phyloP scores from a whole-genome alignment of 2,797 vertebrate species.

The Hoplostethus atlanticus region DNA sequence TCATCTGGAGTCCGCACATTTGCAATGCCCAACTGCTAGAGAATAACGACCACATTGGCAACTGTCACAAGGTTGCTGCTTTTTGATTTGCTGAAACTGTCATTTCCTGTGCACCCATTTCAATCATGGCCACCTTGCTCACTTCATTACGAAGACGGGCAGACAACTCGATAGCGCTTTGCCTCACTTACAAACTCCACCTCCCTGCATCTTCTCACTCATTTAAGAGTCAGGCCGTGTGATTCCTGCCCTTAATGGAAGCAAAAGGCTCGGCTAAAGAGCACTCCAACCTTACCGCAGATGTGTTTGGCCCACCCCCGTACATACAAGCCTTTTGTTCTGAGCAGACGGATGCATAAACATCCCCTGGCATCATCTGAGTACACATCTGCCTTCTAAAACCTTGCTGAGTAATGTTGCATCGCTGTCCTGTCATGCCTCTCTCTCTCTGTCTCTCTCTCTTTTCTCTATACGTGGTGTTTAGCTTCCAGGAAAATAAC shows the following conservation, averaged over 20 bases:
- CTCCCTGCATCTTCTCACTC: slow-evolving; percentile 44
- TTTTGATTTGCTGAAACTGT: slow-evolving; percentile 60
- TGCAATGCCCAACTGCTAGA: slow-evolving; percentile 61
- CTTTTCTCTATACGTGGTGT: too few relatives aligned
- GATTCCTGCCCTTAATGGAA: slow-evolving; percentile 57
- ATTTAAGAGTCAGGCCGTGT: slow-evolving; percentile 43
- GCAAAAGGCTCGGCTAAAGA: slow-evolving; percentile 31
- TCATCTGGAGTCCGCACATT: slow-evolving; percentile 69
- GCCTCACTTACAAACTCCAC: slow-evolving; percentile 48
- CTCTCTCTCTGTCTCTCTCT: not conserved
- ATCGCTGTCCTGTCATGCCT: slow-evolving; percentile 33
- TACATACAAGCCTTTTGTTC: slow-evolving; percentile 47
- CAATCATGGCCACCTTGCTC: slow-evolving; percentile 73
- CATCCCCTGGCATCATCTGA: slow-evolving; percentile 28
- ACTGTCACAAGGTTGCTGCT: slow-evolving; percentile 54
- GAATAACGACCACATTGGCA: slow-evolving; percentile 76
- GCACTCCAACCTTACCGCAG: slow-evolving; percentile 41
- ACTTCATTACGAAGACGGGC: slow-evolving; percentile 72
- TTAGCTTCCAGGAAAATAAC: slow-evolving; percentile 32
- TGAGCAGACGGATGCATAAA: slow-evolving; percentile 51
- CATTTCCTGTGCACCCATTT: slow-evolving; percentile 70
- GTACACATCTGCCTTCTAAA: slow-evolving; percentile 45
- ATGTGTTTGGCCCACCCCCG: slow-evolving; percentile 46
- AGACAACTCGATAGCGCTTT: slow-evolving; percentile 48
- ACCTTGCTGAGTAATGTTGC: slow-evolving; percentile 52